These are phyloP conservation scores for Microplitis mediator DNA, from an alignment of 1,140 invertebrate genomes.

Conservation along the genomic window DNA sequence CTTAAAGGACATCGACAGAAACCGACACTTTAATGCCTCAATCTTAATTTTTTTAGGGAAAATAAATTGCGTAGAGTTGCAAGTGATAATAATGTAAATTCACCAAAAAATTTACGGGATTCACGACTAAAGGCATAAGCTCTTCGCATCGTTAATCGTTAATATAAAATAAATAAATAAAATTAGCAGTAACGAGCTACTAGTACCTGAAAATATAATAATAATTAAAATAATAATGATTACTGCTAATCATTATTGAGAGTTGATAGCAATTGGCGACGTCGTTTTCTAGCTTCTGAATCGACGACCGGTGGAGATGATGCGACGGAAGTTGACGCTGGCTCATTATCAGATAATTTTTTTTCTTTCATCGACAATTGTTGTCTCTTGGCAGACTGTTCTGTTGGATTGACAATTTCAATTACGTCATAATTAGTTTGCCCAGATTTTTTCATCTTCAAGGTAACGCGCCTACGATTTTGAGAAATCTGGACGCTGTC, in stretches of 20 bases:
- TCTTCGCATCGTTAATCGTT: background rate
- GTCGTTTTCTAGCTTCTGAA: slow-evolving; percentile 17
- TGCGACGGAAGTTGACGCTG: background rate
- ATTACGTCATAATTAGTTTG: slow-evolving; percentile 16
- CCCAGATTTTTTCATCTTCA: slow-evolving; percentile 12
- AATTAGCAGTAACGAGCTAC: slow-evolving; percentile 1
- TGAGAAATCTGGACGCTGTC: background rate
- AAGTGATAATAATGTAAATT: slow-evolving; percentile 25
- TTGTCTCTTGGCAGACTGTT: background rate
- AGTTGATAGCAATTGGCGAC: slow-evolving; percentile 3
- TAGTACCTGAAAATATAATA: slow-evolving; percentile 18
- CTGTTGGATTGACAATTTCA: background rate
- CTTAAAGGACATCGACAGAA: background rate
- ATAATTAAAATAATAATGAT: background rate
- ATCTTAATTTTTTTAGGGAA: slow-evolving; percentile 14
- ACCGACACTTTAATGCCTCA: background rate
- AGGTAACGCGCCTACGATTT: background rate
- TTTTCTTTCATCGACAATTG: background rate
- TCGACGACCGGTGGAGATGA: background rate
- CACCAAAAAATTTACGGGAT: slow-evolving; percentile 12
- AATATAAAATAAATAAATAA: background rate
- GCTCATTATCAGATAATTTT: background rate
- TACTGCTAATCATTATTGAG: background rate
- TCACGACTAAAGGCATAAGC: slow-evolving; percentile 1
- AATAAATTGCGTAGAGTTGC: slow-evolving; percentile 38